Evolutionary conservation across 2,113 vertebrate species (phyloP).

Genomic region (Heterotis niloticus): DNA sequence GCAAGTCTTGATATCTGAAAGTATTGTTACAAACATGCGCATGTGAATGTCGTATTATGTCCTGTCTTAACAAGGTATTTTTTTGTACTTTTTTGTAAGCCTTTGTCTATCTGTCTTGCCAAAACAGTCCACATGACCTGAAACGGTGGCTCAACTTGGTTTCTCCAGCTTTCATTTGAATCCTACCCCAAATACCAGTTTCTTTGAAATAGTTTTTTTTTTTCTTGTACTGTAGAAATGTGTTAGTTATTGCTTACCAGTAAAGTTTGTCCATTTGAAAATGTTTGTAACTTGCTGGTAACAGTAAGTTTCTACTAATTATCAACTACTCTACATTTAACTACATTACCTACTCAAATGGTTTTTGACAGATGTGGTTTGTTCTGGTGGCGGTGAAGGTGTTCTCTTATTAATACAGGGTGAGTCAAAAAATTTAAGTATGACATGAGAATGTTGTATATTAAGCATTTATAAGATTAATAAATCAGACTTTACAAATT

Average conservation of each 20-base stretch:
- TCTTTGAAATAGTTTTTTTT: not conserved
- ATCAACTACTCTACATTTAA: too few species aligned
- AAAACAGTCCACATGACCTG: not conserved
- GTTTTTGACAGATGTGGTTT: too few species aligned
- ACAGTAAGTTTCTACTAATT: not conserved
- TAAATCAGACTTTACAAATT: too few species aligned
- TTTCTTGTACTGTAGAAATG: not conserved
- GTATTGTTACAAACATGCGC: not conserved
- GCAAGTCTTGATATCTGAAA: not conserved
- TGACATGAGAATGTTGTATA: not conserved
- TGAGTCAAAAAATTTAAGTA: not conserved
- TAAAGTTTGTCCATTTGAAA: not conserved
- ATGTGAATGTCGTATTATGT: not conserved
- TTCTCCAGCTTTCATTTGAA: not conserved
- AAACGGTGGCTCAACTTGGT: too few species aligned
- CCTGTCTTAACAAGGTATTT: not conserved
- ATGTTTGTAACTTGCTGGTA: not conserved
- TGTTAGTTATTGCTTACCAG: not conserved
- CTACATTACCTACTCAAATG: too few species aligned
- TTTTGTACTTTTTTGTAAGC: not conserved
- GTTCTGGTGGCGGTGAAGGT: too few species aligned
- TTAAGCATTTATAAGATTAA: too few species aligned
- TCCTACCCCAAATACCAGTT: not conserved
- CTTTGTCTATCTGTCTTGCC: not conserved
- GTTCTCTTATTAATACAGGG: too few species aligned